phyloP scores from a whole-genome alignment of 2,888 invertebrate genomes.

The Stenoptilia bipunctidactyla region DNA sequence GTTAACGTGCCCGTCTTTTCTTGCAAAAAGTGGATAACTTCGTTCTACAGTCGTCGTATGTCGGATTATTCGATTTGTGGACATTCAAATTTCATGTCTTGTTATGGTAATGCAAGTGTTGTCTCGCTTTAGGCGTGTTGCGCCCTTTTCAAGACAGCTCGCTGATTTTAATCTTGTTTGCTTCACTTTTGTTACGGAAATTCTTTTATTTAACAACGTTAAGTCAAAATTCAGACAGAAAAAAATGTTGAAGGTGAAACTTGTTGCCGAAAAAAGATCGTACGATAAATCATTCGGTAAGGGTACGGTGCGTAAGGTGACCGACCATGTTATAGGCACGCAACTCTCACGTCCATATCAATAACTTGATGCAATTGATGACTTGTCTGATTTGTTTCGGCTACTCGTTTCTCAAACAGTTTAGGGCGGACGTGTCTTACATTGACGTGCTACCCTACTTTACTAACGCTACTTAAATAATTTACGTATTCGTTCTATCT shows the following conservation, averaged over 20 bases:
- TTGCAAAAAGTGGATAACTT: constrained; percentile 70
- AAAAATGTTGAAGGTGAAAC: neutral
- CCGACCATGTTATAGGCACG: neutral
- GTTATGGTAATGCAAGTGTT: constrained; percentile 69
- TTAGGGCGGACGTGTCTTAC: constrained; percentile 46
- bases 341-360: constrained; percentile 45
- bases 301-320: neutral
- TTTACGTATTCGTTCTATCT: neutral
- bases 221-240: neutral
- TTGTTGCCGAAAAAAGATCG: neutral
- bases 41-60: constrained; percentile 38
- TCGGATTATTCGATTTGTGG: constrained; percentile 63
- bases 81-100: constrained; percentile 68
- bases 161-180: neutral
- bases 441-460: constrained; percentile 26
- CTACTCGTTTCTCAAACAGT: constrained; percentile 51
- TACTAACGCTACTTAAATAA: constrained; percentile 1
- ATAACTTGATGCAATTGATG: constrained; percentile 64
- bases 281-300: neutral
- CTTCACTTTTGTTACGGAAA: constrained; percentile 9
- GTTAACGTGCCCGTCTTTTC: constrained; percentile 69
- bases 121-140: constrained; percentile 45
- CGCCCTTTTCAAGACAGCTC: constrained; percentile 16
- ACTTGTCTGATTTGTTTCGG: constrained; percentile 57
- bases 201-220: neutral